Evolutionary conservation across 2,888 invertebrate genomes (phyloP).

Genomic region (Noctua janthina): DNA sequence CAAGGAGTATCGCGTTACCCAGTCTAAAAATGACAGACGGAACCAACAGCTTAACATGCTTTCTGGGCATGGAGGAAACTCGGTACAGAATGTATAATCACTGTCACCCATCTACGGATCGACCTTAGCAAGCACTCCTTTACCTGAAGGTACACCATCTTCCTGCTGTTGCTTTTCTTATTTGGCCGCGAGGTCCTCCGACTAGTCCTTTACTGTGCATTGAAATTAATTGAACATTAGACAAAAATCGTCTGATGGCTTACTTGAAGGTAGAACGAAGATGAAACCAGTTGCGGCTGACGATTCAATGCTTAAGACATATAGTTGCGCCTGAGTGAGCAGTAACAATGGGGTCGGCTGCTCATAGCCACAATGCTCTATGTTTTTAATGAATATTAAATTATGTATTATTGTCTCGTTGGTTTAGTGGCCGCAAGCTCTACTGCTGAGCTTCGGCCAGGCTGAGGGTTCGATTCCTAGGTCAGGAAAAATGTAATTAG

Average conservation of each 20-base stretch:
- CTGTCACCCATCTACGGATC: not conserved
- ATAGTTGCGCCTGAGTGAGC: conserved; percentile 5
- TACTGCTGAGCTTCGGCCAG: too few species aligned
- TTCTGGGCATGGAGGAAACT: not conserved
- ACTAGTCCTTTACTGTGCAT: not conserved
- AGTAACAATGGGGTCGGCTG: conserved; percentile 26
- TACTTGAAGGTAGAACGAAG: not conserved
- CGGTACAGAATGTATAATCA: not conserved
- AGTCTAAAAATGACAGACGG: not conserved
- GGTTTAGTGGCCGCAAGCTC: not conserved
- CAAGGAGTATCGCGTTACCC: too few species aligned
- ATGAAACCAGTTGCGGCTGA: conserved; percentile 2
- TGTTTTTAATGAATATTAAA: conserved; percentile 41
- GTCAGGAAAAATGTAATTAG: not conserved
- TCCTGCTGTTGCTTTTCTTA: not conserved
- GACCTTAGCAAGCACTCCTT: not conserved
- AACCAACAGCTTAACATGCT: not conserved
- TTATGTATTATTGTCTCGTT: not conserved
- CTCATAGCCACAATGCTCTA: conserved; percentile 22
- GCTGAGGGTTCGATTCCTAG: not conserved
- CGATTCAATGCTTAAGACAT: too few species aligned
- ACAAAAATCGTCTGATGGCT: not conserved
- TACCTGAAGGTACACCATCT: not conserved
- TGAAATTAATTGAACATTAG: not conserved
- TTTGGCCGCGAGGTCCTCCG: not conserved